Conservation (phyloP, 1,140 invertebrate species). For the Hydropsyche tenuis region DNA sequence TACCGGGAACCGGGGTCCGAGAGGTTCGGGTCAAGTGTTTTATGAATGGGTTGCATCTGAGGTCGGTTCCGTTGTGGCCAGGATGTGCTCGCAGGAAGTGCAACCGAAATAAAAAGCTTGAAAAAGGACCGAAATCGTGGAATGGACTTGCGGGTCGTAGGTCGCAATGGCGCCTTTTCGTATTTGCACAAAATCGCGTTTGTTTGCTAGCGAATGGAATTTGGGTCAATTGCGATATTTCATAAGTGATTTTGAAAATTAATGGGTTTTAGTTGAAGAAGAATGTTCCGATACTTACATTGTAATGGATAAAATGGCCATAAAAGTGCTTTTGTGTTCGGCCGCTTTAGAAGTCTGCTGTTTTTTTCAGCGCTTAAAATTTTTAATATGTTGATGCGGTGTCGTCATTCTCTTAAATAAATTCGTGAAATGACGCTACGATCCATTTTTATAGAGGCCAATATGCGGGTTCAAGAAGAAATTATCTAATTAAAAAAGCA, state of each 20-base stretch:
- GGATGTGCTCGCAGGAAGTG: constrained; percentile 41
- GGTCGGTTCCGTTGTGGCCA: constrained; percentile 19
- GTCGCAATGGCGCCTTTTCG: constrained; percentile 31
- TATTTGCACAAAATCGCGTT: constrained; percentile 29
- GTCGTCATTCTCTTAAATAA: constrained; percentile 19
- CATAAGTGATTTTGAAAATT: background rate
- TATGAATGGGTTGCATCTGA: constrained; percentile 40
- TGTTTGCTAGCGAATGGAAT: no score
- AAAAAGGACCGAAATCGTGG: background rate
- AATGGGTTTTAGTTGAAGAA: background rate
- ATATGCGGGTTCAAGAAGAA: background rate
- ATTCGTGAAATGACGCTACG: background rate
- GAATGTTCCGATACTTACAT: background rate
- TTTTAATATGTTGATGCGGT: background rate
- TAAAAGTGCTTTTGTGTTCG: no score
- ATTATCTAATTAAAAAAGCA: background rate
- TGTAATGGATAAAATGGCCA: no score
- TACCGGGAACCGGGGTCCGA: constrained; percentile 17
- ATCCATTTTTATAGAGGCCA: background rate
- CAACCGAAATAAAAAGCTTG: background rate
- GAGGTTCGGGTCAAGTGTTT: constrained; percentile 36
- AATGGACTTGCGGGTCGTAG: constrained; percentile 38
- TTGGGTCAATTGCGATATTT: no score
- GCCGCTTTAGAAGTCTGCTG: no score
- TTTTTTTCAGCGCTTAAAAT: background rate